Base-by-base conservation (phyloP, 2,797 vertebrate species). In the Myotis myotis region DNA sequence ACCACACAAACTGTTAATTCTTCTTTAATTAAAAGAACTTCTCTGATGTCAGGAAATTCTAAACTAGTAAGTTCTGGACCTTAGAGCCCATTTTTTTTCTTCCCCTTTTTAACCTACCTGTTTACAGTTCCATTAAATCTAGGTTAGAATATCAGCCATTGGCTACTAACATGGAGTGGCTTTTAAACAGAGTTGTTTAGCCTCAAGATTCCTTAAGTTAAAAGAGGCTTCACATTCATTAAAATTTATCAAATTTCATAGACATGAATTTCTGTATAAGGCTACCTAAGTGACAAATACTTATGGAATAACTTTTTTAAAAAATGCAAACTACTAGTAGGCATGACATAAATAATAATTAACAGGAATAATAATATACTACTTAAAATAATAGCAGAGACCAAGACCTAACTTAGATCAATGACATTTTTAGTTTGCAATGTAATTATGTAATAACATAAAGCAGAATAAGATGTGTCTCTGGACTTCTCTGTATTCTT, bases 171-270 rank as follows among this genome's bases (percentile, higher is more conserved):
- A 62, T 60, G 25, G 5, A 51, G 15, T 51, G 51, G 74, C 68
- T 87, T 94, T 91, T 83, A 93, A 86, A 55, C 8, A 16, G 81
- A 55, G 6, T 81, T 75, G 30, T 84, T 96, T 44, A 96, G 49
- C 8, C 25, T 94, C 44, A 86, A 96, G 64, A 87, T 66, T 88
- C 11, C 25, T 81, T 81, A 91, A 53, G 33, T 86, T 89, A 83
- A 55, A 92, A 51, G 10, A 94, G 28, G 23, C 70, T 83, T 80
- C 17, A 64, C 25, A 80, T 78, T 92, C 16, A 83, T 64, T 92
- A 95, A 87, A 80, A 51, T 89, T 38, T 70, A 72, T 66, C 30
- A 93, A 44, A 76, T 71, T 89, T 33, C 33, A 89, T 33, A 91
- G 81, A 78, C 23, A 86, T 64, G 13, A 83, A 62, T n/a, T 75